phyloP scores from a whole-genome alignment of 2,113 vertebrate species.

The Chloropsis cyanopogon region DNA sequence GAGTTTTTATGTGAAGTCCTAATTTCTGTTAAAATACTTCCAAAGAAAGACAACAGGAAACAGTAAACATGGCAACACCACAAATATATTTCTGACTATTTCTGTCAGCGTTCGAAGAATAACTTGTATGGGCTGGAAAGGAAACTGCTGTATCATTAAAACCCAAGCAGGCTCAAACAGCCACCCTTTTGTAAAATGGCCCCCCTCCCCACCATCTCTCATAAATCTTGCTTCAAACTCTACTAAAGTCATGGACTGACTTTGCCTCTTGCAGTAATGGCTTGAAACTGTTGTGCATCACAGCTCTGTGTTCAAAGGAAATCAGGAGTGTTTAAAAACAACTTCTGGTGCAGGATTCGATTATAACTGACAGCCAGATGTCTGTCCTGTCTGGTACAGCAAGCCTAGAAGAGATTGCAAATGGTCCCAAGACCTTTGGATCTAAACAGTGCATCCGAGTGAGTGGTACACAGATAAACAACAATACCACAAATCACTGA shows the following conservation, averaged over 20 bases:
- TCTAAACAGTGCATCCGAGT: slow-evolving; percentile 62
- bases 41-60: slow-evolving; percentile 81
- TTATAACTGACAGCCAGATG: slow-evolving; percentile 82
- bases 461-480: slow-evolving; percentile 72
- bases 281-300: slow-evolving; percentile 73
- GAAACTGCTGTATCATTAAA: slow-evolving; percentile 80
- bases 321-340: slow-evolving; percentile 76
- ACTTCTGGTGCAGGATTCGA: slow-evolving; percentile 80
- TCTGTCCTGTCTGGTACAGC: slow-evolving; percentile 73
- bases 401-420: slow-evolving; percentile 72
- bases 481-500: slow-evolving; percentile 65
- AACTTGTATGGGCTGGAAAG: slow-evolving; percentile 53
- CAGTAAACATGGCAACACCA: slow-evolving; percentile 74
- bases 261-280: slow-evolving; percentile 65
- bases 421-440: slow-evolving; percentile 68
- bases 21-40: slow-evolving; percentile 75
- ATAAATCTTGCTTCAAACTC: slow-evolving; percentile 78
- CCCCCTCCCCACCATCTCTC: slow-evolving; percentile 39
- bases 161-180: slow-evolving; percentile 56
- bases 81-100: slow-evolving; percentile 74
- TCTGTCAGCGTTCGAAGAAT: slow-evolving; percentile 75
- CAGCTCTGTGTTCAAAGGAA: slow-evolving; percentile 70
- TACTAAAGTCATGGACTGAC: slow-evolving; percentile 60
- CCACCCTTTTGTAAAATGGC: slow-evolving; percentile 64
- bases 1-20: slow-evolving; percentile 61